These are phyloP conservation scores for Callipepla squamata DNA, from an alignment of 2,113 vertebrate genomes.

Conservation along the genomic window DNA sequence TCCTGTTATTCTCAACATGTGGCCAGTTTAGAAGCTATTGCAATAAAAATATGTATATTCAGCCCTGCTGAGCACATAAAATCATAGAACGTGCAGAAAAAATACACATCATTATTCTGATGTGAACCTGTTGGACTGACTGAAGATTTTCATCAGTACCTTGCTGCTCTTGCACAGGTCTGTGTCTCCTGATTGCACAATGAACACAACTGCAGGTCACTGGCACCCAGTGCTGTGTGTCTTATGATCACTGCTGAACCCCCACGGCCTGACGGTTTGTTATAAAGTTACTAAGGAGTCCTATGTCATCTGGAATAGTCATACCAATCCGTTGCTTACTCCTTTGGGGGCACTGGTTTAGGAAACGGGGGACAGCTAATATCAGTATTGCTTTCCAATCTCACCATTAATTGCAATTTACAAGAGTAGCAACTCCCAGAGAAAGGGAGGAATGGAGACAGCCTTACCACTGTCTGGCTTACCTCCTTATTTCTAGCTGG, in stretches of 20 bases:
- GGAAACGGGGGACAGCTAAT: not conserved
- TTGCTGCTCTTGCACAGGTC: not conserved
- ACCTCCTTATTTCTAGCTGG: not conserved
- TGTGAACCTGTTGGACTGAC: not conserved
- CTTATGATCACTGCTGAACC: not conserved
- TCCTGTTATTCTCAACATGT: not conserved
- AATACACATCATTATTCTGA: not conserved
- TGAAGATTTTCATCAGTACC: not conserved
- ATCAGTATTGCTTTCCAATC: not conserved
- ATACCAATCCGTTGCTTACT: not conserved
- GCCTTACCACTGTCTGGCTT: not conserved
- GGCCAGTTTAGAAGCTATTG: not conserved
- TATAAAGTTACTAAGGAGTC: not conserved
- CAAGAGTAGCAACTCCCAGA: not conserved
- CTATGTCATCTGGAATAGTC: not conserved
- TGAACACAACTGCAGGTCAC: not conserved
- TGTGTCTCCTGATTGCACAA: not conserved
- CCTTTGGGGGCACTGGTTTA: not conserved
- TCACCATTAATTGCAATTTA: not conserved
- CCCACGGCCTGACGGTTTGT: not conserved
- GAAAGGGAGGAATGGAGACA: not conserved
- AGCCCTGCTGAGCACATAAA: not conserved
- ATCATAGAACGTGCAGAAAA: not conserved
- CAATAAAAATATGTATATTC: not conserved
- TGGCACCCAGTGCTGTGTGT: not conserved